phyloP scores from a whole-genome alignment of 2,888 invertebrate genomes.

The Coleophora flavipennella region DNA sequence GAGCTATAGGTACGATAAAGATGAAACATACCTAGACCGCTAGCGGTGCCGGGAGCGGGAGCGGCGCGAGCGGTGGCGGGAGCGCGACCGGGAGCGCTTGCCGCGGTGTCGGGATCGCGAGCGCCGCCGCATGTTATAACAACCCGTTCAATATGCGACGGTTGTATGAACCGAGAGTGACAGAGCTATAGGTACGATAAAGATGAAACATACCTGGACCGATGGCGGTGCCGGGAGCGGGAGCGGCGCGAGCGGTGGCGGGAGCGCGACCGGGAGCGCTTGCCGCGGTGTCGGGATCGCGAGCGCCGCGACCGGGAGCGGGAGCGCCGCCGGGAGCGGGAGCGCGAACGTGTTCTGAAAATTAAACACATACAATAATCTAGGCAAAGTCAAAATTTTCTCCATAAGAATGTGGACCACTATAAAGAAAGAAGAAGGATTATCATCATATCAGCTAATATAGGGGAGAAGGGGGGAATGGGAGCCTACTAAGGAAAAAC shows the following conservation, averaged over 20 bases:
- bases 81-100: slow-evolving; percentile 72
- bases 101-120: slow-evolving; percentile 72
- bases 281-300: slow-evolving; percentile 69
- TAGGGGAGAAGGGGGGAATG: too few species aligned
- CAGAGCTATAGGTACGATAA: too few species aligned
- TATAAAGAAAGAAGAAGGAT: too few species aligned
- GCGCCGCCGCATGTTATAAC: slow-evolving; percentile 66
- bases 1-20: too few species aligned
- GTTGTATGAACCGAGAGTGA: too few species aligned
- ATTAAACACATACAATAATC: too few species aligned
- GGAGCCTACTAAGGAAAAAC: too few species aligned
- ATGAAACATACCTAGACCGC: slow-evolving; percentile 78
- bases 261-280: slow-evolving; percentile 71
- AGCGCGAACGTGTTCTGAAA: slow-evolving; percentile 66
- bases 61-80: slow-evolving; percentile 74
- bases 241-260: slow-evolving; percentile 75
- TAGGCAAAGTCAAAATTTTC: too few species aligned
- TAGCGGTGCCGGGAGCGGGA: slow-evolving; percentile 72
- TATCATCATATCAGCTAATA: too few species aligned
- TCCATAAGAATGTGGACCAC: too few species aligned
- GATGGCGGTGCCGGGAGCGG: slow-evolving; percentile 68
- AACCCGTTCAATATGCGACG: too few species aligned
- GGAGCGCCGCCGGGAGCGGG: slow-evolving; percentile 69
- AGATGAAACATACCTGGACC: slow-evolving; percentile 64
- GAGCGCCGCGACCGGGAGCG: slow-evolving; percentile 78